Conservation (phyloP, 2,113 vertebrate species). For the Gasterosteus aculeatus region DNA sequence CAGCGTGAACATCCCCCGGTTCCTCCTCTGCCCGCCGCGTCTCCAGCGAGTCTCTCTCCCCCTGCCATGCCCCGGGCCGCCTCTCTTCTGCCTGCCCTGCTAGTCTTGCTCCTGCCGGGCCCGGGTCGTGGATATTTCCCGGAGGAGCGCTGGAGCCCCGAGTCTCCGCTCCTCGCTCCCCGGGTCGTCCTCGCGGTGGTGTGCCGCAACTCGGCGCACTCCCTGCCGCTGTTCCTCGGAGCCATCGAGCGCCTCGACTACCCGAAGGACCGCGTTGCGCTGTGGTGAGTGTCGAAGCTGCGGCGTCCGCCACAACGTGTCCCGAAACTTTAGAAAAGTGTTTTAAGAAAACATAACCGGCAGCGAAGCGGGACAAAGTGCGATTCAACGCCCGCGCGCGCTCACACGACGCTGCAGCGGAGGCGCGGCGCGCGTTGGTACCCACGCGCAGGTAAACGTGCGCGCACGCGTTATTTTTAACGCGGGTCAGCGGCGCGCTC, state of each 20-base stretch:
- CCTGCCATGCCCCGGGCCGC: constrained; percentile 72
- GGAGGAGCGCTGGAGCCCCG: constrained; percentile 90
- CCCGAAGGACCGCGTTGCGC: constrained; percentile 86
- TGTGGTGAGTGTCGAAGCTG: constrained; percentile 83
- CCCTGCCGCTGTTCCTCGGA: constrained; percentile 85
- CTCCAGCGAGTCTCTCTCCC: constrained; percentile 17
- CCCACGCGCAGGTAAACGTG: background rate
- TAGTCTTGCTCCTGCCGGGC: constrained; percentile 68
- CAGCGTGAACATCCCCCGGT: constrained; percentile 23
- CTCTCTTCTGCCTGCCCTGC: constrained; percentile 67
- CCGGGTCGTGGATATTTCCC: constrained; percentile 83
- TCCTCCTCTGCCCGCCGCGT: constrained; percentile 44
- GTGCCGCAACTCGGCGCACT: constrained; percentile 88
- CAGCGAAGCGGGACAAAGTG: background rate
- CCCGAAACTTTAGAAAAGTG: background rate
- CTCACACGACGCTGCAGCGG: background rate
- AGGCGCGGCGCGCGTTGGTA: constrained; percentile 3
- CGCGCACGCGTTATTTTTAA: background rate
- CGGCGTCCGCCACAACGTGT: fast-evolving
- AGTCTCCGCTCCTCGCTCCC: constrained; percentile 86
- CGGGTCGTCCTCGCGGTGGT: constrained; percentile 84
- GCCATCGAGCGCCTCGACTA: constrained; percentile 84
- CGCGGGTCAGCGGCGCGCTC: background rate
- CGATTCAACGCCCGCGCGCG: background rate
- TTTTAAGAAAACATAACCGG: background rate